phyloP scores from a whole-genome alignment of 2,888 invertebrate genomes.

The Perizoma flavofasciatum region DNA sequence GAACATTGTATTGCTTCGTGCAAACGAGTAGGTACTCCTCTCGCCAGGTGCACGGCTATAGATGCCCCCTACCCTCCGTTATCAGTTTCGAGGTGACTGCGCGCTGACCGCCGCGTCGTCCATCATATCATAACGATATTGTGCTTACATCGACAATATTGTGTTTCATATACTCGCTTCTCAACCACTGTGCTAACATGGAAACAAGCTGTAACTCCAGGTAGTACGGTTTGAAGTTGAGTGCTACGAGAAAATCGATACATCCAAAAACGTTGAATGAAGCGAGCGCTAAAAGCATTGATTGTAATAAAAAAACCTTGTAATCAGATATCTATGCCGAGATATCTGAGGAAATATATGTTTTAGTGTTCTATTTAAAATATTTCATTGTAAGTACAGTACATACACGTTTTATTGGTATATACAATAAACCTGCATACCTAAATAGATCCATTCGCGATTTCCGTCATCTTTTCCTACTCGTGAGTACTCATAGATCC shows the following conservation, averaged over 20 bases:
- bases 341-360: too few species aligned
- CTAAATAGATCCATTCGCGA: too few species aligned
- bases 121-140: conserved; percentile 79
- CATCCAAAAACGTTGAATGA: conserved; percentile 4
- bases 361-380: too few species aligned
- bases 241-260: conserved; percentile 15
- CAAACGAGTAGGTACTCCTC: conserved; percentile 23
- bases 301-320: background rate
- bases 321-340: too few species aligned
- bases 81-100: conserved; percentile 79
- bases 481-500: too few species aligned
- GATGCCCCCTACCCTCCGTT: conserved; percentile 45
- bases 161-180: conserved; percentile 63
- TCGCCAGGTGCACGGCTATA: conserved; percentile 46
- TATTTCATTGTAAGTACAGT: too few species aligned
- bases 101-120: conserved; percentile 76
- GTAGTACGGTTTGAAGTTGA: conserved; percentile 18
- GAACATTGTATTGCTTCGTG: background rate
- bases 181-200: conserved; percentile 21
- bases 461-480: too few species aligned
- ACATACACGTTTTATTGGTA: too few species aligned
- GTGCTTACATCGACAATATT: conserved; percentile 82
- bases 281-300: conserved; percentile 5
- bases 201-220: conserved; percentile 7
- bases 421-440: too few species aligned